Evolutionary conservation across 2,797 vertebrate species (phyloP), one percentile per base, ranked within the genome.

Genomic region (Ataeniobius toweri): DNA sequence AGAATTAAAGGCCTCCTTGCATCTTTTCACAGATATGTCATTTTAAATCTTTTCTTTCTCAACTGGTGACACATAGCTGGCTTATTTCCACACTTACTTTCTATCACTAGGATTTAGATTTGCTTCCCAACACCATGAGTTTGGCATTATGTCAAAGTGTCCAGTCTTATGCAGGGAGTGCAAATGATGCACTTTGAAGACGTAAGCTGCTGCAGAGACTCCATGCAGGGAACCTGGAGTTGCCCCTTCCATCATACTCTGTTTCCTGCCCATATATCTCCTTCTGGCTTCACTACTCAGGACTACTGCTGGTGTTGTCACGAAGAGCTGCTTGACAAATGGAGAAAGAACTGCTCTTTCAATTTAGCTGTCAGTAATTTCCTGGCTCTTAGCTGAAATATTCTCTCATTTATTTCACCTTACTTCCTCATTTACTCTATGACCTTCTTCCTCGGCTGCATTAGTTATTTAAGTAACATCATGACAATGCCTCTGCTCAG

Each of bases 21-120:
- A 46, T 79, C 81, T 71, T 72, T 76, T 74, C 85, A 82, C 85
- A 84, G 73, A 88, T 75, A 67, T 87, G 88, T 91, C 86, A 61
- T 41, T 81, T 86, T 77, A 80, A 87, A 88, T 89, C 74, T 75
- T 79, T 39, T 48, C 75, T 75, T 28, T 68, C n/a, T 44, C 18
- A 71, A 44, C 68, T 83, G 80, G 88, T 78, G 86, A 84, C 75
- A 76, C 85, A 44, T 67, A 76, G 71, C 76, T 78, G 87, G 79
- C 83, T 86, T 82, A 65, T 80, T 71, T 85, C 87, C 74, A 71
- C 74, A 56, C 70, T 10, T 83, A 56, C 78, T 14, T 18, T 81
- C 24, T 69, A 69, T 46, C 74, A 28, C 74, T 65, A 76, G 80
- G 85, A 82, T 89, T 90, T 83, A 80, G 85, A 87, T 85, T 83